Conservation (phyloP, 2,797 vertebrate genomes). For the Pristis pectinata region DNA sequence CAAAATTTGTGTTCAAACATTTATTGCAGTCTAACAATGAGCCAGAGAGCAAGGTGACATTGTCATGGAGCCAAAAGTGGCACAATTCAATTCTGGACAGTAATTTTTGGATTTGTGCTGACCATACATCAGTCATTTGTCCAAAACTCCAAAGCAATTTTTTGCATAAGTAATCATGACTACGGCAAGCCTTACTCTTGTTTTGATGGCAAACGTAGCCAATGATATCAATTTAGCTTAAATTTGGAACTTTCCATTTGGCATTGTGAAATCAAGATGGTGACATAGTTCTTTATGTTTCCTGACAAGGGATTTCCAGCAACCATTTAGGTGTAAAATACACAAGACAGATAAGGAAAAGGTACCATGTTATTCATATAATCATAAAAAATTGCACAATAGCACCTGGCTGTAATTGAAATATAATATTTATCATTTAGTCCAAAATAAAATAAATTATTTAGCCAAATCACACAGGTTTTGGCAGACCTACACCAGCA, state of each 20-base stretch:
- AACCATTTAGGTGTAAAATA: neutral
- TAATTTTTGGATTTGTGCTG: neutral
- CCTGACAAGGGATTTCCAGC: neutral
- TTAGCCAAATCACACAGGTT: too few relatives aligned
- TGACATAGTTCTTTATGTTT: neutral
- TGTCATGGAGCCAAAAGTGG: neutral
- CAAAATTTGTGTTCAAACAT: neutral
- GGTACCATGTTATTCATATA: neutral
- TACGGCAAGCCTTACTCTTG: neutral
- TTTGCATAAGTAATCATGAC: neutral
- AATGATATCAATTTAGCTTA: neutral
- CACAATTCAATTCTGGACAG: neutral
- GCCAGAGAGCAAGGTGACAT: neutral
- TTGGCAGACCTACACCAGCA: too few relatives aligned
- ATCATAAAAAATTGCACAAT: neutral
- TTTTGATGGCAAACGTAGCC: neutral
- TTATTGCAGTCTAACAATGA: neutral
- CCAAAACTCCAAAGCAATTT: neutral
- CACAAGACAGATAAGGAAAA: neutral
- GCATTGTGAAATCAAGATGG: neutral
- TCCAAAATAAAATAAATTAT: too few relatives aligned
- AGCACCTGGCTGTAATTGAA: too few relatives aligned
- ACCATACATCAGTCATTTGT: neutral
- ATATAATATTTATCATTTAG: too few relatives aligned
- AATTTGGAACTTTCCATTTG: neutral